Conservation (phyloP, 2,888 invertebrate species). For the Cordilura impudica region DNA sequence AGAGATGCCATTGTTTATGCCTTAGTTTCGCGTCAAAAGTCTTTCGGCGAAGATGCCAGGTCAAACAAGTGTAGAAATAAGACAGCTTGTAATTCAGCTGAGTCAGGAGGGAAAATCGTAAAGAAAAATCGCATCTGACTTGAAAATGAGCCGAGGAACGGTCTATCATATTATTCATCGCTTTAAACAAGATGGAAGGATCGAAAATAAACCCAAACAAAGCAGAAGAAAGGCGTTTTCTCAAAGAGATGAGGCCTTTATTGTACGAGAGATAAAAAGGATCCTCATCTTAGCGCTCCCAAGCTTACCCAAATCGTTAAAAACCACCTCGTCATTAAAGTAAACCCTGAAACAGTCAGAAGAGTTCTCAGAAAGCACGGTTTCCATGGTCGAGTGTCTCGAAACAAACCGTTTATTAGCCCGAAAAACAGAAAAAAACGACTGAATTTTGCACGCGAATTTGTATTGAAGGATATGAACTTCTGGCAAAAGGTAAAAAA, state of each 20-base stretch:
- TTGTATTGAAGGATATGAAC: too few relatives aligned
- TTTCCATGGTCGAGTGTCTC: background rate
- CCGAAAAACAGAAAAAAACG: too few relatives aligned
- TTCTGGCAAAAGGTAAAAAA: constrained; percentile 6
- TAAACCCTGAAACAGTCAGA: background rate
- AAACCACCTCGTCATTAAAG: background rate
- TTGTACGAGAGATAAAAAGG: background rate
- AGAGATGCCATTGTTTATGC: background rate
- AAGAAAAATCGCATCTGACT: too few relatives aligned
- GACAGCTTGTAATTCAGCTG: background rate
- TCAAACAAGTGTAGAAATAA: constrained; percentile 7
- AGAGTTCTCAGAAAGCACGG: background rate
- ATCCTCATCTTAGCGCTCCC: too few relatives aligned
- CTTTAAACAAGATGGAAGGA: background rate
- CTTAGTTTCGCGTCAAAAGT: background rate
- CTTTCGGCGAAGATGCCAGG: background rate
- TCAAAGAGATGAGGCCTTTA: too few relatives aligned
- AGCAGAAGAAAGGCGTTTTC: too few relatives aligned
- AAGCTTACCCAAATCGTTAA: too few relatives aligned
- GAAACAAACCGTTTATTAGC: background rate
- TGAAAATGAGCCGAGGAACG: too few relatives aligned
- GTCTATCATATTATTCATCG: too few relatives aligned
- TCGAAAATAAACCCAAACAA: background rate
- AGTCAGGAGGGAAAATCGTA: background rate
- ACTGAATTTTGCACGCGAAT: background rate